These are phyloP conservation scores for Kradibia gibbosae DNA, from an alignment of 1,140 invertebrate species.

Conservation along the genomic window DNA sequence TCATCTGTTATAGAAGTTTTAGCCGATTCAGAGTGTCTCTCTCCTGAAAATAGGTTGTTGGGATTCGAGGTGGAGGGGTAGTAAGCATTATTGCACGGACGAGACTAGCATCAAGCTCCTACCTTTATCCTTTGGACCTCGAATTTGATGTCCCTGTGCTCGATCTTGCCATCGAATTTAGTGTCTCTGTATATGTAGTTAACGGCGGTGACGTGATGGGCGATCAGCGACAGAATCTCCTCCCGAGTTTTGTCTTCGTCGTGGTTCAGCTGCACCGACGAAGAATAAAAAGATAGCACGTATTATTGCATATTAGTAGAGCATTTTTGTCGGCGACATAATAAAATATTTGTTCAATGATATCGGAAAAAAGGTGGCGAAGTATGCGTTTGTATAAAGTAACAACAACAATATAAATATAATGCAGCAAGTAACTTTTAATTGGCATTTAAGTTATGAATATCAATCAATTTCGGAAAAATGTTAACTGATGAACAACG, in stretches of 20 bases:
- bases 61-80: background rate
- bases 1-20: too few species aligned
- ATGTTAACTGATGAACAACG: background rate
- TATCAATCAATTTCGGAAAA: background rate
- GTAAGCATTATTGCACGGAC: background rate
- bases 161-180: slow-evolving; percentile 89
- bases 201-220: slow-evolving; percentile 98
- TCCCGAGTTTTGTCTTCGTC: slow-evolving; percentile 91
- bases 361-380: background rate
- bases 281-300: background rate
- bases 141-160: slow-evolving; percentile 96
- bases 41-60: background rate
- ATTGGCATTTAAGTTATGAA: background rate
- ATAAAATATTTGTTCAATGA: background rate
- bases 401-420: background rate
- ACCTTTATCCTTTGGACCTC: slow-evolving; percentile 97
- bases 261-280: slow-evolving; percentile 72
- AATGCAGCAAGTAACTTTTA: background rate
- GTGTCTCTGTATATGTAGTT: slow-evolving; percentile 98
- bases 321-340: background rate
- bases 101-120: slow-evolving; percentile 32
- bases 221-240: slow-evolving; percentile 97
- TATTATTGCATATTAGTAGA: background rate
- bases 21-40: background rate
- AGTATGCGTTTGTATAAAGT: background rate